phyloP scores from a whole-genome alignment of 2,113 vertebrate genomes.

The Tonatia bakeri region DNA sequence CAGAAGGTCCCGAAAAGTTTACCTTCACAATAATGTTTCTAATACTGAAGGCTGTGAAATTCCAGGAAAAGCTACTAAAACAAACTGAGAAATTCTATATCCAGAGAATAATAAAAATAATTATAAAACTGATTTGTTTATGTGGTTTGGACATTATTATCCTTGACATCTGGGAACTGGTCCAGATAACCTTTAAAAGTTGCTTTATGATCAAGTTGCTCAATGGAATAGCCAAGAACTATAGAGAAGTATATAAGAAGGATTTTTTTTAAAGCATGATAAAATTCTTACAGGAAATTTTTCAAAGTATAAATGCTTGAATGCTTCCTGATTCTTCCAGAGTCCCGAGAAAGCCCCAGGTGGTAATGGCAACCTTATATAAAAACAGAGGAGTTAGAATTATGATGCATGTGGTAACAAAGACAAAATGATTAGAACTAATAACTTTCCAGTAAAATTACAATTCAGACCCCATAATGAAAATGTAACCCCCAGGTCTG shows the following conservation, averaged over 20 bases:
- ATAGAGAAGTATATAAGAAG: neutral
- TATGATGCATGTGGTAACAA: neutral
- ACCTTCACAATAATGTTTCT: neutral
- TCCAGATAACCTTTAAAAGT: neutral
- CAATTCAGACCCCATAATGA: neutral
- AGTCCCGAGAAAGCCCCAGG: conserved; percentile 92
- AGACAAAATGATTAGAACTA: conserved; percentile 4
- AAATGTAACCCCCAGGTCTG: neutral
- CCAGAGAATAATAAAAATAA: neutral
- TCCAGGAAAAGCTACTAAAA: neutral
- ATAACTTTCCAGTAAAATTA: neutral
- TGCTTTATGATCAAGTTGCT: neutral
- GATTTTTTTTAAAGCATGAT: neutral
- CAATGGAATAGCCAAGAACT: neutral
- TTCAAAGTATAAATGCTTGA: conserved; percentile 91
- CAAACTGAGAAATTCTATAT: neutral
- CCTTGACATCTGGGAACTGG: neutral
- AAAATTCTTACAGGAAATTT: conserved; percentile 91
- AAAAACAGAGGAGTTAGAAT: conserved; percentile 56
- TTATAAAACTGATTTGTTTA: neutral
- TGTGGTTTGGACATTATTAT: neutral
- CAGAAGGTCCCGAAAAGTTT: neutral
- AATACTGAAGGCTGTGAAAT: neutral
- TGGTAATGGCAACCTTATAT: conserved; percentile 90
- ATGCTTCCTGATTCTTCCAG: conserved; percentile 92